Evolutionary conservation across 2,113 vertebrate species (phyloP).

Genomic region (Macrotus californicus): DNA sequence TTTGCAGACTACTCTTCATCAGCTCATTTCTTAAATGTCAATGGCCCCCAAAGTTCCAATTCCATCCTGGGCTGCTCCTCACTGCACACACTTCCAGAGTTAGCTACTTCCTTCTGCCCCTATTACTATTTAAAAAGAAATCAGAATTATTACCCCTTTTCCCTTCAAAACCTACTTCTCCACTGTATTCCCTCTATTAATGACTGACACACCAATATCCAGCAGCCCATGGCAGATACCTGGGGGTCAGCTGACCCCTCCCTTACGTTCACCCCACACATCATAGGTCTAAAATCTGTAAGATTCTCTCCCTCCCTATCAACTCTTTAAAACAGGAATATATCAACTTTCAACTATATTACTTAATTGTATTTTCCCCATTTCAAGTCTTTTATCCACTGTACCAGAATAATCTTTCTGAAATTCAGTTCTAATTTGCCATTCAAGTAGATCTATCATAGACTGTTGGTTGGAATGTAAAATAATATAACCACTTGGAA

Average conservation of each 20-base stretch:
- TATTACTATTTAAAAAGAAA: conserved; percentile 4
- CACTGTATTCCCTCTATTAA: neutral
- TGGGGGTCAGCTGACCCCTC: neutral
- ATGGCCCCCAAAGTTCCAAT: neutral
- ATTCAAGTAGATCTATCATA: conserved; percentile 2
- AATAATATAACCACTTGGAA: neutral
- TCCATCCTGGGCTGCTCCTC: neutral
- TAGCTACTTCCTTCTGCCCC: neutral
- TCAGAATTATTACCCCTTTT: neutral
- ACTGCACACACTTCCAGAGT: neutral
- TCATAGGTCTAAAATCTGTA: neutral
- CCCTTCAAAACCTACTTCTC: neutral
- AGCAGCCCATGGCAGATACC: neutral
- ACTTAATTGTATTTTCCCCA: neutral
- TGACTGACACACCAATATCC: neutral
- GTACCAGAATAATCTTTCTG: neutral
- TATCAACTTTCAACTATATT: neutral
- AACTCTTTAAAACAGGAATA: neutral
- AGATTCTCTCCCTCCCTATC: neutral
- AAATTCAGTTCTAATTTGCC: conserved; percentile 7
- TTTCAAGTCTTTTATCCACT: neutral
- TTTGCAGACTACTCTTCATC: neutral
- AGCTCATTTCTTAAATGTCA: neutral
- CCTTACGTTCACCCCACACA: neutral
- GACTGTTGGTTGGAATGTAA: neutral